These are phyloP conservation scores for Amphiprion clarkii DNA, from an alignment of 2,797 vertebrate genomes.

Conservation along the genomic window DNA sequence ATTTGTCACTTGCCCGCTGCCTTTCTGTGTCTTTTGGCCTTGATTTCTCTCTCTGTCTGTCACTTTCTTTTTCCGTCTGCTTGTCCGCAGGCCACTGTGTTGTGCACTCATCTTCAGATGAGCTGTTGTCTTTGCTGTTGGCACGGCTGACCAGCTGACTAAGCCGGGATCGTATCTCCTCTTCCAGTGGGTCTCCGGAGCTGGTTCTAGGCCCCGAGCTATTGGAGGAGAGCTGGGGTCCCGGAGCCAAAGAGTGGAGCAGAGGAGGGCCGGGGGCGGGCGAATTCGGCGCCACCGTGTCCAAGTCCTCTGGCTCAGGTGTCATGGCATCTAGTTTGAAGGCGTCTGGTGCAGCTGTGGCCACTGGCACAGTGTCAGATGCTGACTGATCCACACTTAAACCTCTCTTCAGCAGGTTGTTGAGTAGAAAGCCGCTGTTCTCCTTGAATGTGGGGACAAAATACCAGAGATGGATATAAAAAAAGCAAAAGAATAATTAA, in stretches of 20 bases:
- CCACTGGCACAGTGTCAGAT: conserved; percentile 47
- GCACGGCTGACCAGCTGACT: conserved; percentile 86
- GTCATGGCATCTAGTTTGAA: conserved; percentile 68
- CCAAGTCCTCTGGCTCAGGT: conserved; percentile 68
- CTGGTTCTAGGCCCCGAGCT: conserved; percentile 28
- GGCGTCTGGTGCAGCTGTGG: conserved; percentile 59
- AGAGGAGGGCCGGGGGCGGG: conserved; percentile 42
- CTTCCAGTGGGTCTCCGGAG: conserved; percentile 74
- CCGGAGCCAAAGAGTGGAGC: conserved; percentile 14
- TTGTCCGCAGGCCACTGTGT: conserved; percentile 39
- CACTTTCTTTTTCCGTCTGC: conserved; percentile 51
- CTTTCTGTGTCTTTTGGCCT: conserved; percentile 58
- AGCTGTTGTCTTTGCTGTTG: conserved; percentile 87
- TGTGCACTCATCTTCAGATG: conserved; percentile 88
- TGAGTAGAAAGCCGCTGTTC: conserved; percentile 81
- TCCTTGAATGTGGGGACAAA: conserved; percentile 68
- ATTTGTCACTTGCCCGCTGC: conserved; percentile 53
- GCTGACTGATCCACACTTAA: conserved; percentile 75
- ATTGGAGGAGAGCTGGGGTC: conserved; percentile 27
- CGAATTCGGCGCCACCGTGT: conserved; percentile 68
- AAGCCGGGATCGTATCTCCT: conserved; percentile 85
- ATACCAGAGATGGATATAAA: not conserved
- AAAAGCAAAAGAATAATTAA: not conserved
- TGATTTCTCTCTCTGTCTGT: conserved; percentile 49
- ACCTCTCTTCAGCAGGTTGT: conserved; percentile 75